These are phyloP conservation scores for Hermaeophaga mercurialis DNA, from an alignment of 2,888 invertebrate species.

Conservation along the genomic window DNA sequence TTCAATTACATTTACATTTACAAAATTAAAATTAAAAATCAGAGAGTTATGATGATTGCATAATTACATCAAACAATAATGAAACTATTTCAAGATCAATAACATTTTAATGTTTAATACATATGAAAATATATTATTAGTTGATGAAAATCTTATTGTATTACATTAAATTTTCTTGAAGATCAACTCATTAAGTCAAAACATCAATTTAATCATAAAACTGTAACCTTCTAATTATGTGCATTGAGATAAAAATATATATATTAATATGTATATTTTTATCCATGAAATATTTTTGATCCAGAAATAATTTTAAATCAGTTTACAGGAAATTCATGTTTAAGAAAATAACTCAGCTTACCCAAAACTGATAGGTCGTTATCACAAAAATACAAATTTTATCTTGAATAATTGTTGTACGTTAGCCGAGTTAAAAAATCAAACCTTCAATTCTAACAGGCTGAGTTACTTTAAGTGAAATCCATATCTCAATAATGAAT, in stretches of 20 bases:
- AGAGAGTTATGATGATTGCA: conserved; percentile 24
- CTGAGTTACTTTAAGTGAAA: too few species aligned
- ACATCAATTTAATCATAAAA: too few species aligned
- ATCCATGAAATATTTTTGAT: conserved; percentile 8
- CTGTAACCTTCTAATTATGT: too few species aligned
- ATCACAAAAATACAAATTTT: conserved; percentile 27
- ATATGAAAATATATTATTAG: too few species aligned
- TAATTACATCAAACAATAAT: conserved; percentile 17
- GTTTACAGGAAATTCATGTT: background rate
- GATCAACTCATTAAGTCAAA: too few species aligned
- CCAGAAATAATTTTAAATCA: conserved; percentile 14
- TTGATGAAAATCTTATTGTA: too few species aligned
- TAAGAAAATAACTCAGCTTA: background rate
- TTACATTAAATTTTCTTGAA: too few species aligned
- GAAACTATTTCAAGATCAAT: conserved; percentile 26
- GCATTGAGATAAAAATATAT: too few species aligned
- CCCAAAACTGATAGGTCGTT: conserved; percentile 8
- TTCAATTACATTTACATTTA: conserved; percentile 36
- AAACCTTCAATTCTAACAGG: background rate
- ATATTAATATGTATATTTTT: too few species aligned
- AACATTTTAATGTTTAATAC: too few species aligned
- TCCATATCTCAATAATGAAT: too few species aligned
- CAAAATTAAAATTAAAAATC: conserved; percentile 21
- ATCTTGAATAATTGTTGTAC: conserved; percentile 4
- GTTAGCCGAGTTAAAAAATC: conserved; percentile 5